These are phyloP conservation scores for Nephrotoma guestfalica DNA, from an alignment of 2,888 invertebrate species.

Conservation along the genomic window DNA sequence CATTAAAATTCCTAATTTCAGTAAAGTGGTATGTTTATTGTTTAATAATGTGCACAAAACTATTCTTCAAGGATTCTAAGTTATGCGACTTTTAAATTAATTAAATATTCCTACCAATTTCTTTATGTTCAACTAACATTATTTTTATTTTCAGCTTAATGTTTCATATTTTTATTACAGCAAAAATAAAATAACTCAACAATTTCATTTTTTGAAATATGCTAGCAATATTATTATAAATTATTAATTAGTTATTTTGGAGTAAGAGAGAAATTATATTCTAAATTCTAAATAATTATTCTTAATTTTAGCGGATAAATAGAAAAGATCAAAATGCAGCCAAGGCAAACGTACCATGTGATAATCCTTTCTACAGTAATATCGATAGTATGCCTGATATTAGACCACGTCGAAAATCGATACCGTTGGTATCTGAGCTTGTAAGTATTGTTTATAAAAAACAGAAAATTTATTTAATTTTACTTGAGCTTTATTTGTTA, in stretches of 20 bases:
- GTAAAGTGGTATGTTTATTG: too few relatives aligned
- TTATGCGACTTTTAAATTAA: too few relatives aligned
- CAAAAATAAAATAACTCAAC: background rate
- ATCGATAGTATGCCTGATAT: constrained; percentile 99
- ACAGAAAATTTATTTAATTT: background rate
- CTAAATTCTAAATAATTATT: background rate
- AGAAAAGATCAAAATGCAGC: constrained; percentile 34
- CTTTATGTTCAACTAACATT: too few relatives aligned
- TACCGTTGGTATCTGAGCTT: constrained; percentile 96
- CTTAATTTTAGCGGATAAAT: background rate
- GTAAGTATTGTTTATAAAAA: constrained; percentile 47
- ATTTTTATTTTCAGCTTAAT: background rate
- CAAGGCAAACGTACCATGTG: constrained; percentile 74
- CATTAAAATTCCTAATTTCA: too few relatives aligned
- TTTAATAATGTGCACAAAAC: too few relatives aligned
- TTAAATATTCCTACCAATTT: too few relatives aligned
- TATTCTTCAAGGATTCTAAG: too few relatives aligned
- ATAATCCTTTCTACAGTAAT: constrained; percentile 98
- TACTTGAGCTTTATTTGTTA: background rate
- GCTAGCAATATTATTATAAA: background rate
- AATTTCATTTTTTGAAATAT: background rate
- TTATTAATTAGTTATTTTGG: background rate
- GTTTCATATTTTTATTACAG: background rate
- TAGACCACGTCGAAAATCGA: constrained; percentile 89
- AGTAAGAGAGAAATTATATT: background rate